Conservation (phyloP, 2,113 vertebrate species). For the Amphiprion percula region DNA sequence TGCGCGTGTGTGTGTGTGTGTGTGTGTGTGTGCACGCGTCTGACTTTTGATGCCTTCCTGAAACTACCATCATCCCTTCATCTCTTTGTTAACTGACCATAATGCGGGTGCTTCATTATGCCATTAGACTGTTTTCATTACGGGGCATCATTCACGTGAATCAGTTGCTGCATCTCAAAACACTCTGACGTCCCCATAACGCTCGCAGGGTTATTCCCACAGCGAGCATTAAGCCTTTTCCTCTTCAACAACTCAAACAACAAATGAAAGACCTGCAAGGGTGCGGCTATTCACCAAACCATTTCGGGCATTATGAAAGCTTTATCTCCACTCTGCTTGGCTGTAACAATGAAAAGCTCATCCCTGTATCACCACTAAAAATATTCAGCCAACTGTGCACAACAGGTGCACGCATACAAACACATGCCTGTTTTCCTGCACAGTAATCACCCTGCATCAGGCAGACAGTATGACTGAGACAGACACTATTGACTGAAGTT, state of each 20-base stretch:
- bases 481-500: constrained; percentile 1
- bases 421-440: constrained; percentile 36
- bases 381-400: constrained; percentile 42
- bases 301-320: constrained; percentile 56
- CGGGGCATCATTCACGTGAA: constrained; percentile 58
- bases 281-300: constrained; percentile 25
- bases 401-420: constrained; percentile 43
- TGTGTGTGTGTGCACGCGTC: not conserved
- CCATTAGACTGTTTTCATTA: constrained; percentile 75
- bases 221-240: constrained; percentile 40
- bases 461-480: constrained; percentile 4
- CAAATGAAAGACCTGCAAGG: constrained; percentile 61
- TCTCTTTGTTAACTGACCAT: constrained; percentile 71
- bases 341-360: constrained; percentile 57
- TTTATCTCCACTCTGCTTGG: constrained; percentile 53
- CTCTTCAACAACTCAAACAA: constrained; percentile 44
- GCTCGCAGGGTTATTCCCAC: constrained; percentile 58
- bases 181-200: constrained; percentile 48
- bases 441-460: constrained; percentile 44
- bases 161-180: constrained; percentile 46
- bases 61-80: constrained; percentile 56
- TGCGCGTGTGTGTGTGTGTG: not conserved
- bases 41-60: constrained; percentile 66
- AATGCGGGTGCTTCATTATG: constrained; percentile 64
- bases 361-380: constrained; percentile 53